phyloP scores from a whole-genome alignment of 1,140 invertebrate genomes.

The Drosophila azteca region DNA sequence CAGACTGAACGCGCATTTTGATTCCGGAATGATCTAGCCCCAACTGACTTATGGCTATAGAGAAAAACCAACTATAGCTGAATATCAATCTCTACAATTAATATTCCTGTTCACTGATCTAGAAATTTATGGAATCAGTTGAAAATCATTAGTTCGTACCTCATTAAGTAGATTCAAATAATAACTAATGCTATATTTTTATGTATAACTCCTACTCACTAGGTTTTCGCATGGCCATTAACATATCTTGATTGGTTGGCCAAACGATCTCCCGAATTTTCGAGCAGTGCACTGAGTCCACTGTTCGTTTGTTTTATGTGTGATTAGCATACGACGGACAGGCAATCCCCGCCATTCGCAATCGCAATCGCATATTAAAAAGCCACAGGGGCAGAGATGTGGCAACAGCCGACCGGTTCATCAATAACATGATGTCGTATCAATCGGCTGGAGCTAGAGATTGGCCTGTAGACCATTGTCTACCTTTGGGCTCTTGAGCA shows the following conservation, averaged over 20 bases:
- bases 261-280: constrained; percentile 9
- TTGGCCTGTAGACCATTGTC: not conserved
- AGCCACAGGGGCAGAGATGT: not conserved
- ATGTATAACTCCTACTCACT: not conserved
- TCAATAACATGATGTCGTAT: constrained; percentile 12
- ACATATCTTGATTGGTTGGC: not conserved
- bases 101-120: not conserved
- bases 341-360: not conserved
- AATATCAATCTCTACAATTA: not conserved
- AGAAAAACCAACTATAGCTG: not conserved
- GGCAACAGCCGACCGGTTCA: constrained; percentile 28
- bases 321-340: constrained; percentile 35
- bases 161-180: not conserved
- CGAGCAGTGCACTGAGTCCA: constrained; percentile 14
- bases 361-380: constrained; percentile 30
- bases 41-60: not conserved
- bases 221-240: constrained; percentile 16
- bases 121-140: not conserved
- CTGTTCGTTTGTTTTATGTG: not conserved
- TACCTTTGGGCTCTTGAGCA: constrained; percentile 34
- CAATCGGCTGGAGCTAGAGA: constrained; percentile 4
- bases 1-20: not conserved
- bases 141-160: not conserved
- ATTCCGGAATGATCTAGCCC: not conserved
- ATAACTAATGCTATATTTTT: not conserved